A percentile compares a stretch with the other conserved stretches of the same genome.
These are phyloP conservation scores for Sebastes kiyomatsui DNA, from an alignment of 2,797 vertebrate species.

Conservation along the genomic window DNA sequence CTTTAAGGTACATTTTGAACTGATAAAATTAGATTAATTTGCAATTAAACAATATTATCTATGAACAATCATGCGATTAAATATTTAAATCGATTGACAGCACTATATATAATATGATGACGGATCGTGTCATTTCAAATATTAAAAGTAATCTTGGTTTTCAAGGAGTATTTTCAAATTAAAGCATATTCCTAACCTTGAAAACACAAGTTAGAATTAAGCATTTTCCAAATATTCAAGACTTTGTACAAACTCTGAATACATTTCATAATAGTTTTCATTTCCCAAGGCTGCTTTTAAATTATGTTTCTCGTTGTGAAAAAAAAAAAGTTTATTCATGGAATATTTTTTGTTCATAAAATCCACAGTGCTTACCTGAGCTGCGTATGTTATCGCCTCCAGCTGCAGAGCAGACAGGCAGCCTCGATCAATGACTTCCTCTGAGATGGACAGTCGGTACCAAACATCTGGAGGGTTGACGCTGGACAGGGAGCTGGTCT, in stretches of 20 bases:
- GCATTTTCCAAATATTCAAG: too few species aligned
- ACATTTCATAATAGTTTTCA: too few species aligned
- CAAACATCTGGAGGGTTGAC: constrained; percentile 97
- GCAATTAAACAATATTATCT: fast-evolving
- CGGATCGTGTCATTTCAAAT: not conserved
- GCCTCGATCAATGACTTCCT: constrained; percentile 93
- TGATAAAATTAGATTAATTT: too few species aligned
- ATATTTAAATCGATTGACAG: too few species aligned
- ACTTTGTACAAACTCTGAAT: too few species aligned
- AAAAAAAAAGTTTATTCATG: too few species aligned
- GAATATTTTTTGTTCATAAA: not conserved
- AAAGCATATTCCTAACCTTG: too few species aligned
- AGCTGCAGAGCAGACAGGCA: constrained; percentile 97
- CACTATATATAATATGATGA: not conserved
- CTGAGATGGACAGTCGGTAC: constrained; percentile 95
- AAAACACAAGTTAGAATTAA: too few species aligned
- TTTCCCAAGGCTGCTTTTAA: too few species aligned
- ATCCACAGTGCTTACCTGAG: constrained; percentile 86
- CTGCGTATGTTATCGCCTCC: constrained; percentile 96
- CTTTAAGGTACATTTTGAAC: too few species aligned
- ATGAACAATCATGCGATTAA: too few species aligned
- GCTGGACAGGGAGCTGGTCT: constrained; percentile 97
- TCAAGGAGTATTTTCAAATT: not conserved
- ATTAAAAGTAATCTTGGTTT: not conserved
- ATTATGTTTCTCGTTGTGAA: too few species aligned